A percentile compares a stretch with the other conserved stretches of the same genome.
Conservation (phyloP, 2,797 vertebrate species). For the Denticeps clupeoides region DNA sequence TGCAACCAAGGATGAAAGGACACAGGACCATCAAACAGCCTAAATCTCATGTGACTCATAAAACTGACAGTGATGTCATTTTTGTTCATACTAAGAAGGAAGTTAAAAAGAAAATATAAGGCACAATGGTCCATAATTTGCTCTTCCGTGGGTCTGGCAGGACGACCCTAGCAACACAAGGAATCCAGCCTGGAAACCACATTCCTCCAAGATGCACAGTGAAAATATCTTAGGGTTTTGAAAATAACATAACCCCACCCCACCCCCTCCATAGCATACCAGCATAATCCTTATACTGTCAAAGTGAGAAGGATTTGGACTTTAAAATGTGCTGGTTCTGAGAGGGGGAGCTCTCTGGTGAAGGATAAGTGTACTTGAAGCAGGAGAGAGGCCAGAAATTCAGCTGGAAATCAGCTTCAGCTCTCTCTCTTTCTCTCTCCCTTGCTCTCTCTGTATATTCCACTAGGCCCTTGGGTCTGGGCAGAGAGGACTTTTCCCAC, state of each 20-base stretch:
- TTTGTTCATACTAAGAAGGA: too few relatives aligned
- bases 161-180: conserved; percentile 10
- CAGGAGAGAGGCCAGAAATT: too few relatives aligned
- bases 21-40: neutral
- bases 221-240: conserved; percentile 4
- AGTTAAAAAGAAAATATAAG: neutral
- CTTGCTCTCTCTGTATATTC: neutral
- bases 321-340: conserved; percentile 10
- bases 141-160: conserved; percentile 9
- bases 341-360: neutral
- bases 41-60: neutral
- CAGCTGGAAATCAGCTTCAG: too few relatives aligned
- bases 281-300: conserved; percentile 11
- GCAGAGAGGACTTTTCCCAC: conserved; percentile 8
- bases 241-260: conserved; percentile 14
- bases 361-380: too few relatives aligned
- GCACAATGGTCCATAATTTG: conserved; percentile 14
- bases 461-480: neutral
- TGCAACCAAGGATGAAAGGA: neutral
- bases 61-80: conserved; percentile 4
- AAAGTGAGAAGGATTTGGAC: conserved; percentile 3
- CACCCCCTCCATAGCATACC: neutral
- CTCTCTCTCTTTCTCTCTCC: too few relatives aligned
- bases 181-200: conserved; percentile 12
- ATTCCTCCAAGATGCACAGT: neutral